Conservation (phyloP, 1,140 invertebrate species). For the Ctenoplectra terminalis region DNA sequence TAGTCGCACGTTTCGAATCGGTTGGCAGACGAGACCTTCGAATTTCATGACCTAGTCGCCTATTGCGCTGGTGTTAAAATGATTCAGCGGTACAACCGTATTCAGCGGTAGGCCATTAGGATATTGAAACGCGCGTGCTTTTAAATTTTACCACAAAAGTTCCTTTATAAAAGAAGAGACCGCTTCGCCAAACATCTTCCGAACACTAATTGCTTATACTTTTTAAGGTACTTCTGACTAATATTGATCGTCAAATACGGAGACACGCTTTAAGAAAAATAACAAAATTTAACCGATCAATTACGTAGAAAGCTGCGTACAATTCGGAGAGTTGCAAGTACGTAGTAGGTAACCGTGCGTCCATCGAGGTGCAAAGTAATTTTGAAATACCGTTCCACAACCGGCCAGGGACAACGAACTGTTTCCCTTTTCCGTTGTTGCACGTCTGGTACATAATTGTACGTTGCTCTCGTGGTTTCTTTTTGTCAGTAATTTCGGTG, state of each 20-base stretch:
- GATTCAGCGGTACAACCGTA: neutral
- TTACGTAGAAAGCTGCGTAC: slow-evolving; percentile 5
- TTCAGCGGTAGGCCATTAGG: neutral
- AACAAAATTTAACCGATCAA: too few species aligned
- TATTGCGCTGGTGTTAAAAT: neutral
- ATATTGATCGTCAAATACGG: too few species aligned
- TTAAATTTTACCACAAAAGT: too few species aligned
- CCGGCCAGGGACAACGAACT: neutral
- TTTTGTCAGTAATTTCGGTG: slow-evolving; percentile 23
- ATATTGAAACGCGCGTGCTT: neutral
- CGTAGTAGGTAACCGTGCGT: too few species aligned
- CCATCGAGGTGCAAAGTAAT: slow-evolving; percentile 25
- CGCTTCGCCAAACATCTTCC: too few species aligned
- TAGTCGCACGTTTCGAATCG: slow-evolving; percentile 23
- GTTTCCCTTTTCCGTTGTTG: slow-evolving; percentile 25
- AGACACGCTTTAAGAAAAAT: too few species aligned
- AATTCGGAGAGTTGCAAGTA: neutral
- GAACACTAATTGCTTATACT: too few species aligned
- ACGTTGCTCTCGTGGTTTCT: neutral
- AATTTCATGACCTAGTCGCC: neutral
- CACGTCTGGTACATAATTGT: slow-evolving; percentile 2
- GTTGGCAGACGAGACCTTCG: neutral
- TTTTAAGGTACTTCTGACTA: too few species aligned
- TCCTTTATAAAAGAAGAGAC: too few species aligned
- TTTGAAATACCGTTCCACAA: slow-evolving; percentile 29